Conservation (phyloP, 2,888 invertebrate genomes). For the Abrostola triplasia region DNA sequence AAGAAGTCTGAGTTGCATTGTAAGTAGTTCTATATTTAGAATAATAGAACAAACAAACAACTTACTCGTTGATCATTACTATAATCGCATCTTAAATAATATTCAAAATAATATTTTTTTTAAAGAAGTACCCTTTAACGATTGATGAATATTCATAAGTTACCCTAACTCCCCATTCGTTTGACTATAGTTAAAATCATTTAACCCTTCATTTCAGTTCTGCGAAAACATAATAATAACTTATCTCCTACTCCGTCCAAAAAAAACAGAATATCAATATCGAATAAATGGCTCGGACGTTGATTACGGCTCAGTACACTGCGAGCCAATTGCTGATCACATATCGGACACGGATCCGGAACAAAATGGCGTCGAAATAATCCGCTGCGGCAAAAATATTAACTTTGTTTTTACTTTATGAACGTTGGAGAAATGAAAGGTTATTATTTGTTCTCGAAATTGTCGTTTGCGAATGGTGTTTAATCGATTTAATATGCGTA, state of each 20-base stretch:
- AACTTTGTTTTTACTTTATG: conserved; percentile 52
- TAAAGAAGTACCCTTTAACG: too few relatives aligned
- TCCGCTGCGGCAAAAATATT: conserved; percentile 50
- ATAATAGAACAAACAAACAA: too few relatives aligned
- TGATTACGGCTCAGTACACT: conserved; percentile 58
- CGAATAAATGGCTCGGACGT: conserved; percentile 50
- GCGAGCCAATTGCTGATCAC: conserved; percentile 60
- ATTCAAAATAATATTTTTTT: too few relatives aligned
- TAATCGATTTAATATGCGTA: conserved; percentile 23
- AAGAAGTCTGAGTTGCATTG: too few relatives aligned
- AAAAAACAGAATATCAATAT: conserved; percentile 47
- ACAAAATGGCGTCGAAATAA: conserved; percentile 51
- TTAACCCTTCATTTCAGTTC: conserved; percentile 12
- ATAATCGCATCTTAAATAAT: too few relatives aligned
- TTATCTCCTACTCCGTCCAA: conserved; percentile 24
- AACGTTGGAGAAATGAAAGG: conserved; percentile 44
- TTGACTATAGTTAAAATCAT: conserved; percentile 6
- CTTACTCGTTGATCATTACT: too few relatives aligned
- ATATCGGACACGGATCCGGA: conserved; percentile 48
- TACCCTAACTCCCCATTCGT: neutral
- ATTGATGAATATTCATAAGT: too few relatives aligned
- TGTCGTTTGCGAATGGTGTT: conserved; percentile 28
- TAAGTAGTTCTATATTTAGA: too few relatives aligned
- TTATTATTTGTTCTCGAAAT: conserved; percentile 40
- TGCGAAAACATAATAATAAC: conserved; percentile 28